A percentile compares a stretch with the other conserved stretches of the same genome.
Evolutionary conservation across 2,797 vertebrate genomes (phyloP).

Genomic region (Xiphorhynchus erythropygius): DNA sequence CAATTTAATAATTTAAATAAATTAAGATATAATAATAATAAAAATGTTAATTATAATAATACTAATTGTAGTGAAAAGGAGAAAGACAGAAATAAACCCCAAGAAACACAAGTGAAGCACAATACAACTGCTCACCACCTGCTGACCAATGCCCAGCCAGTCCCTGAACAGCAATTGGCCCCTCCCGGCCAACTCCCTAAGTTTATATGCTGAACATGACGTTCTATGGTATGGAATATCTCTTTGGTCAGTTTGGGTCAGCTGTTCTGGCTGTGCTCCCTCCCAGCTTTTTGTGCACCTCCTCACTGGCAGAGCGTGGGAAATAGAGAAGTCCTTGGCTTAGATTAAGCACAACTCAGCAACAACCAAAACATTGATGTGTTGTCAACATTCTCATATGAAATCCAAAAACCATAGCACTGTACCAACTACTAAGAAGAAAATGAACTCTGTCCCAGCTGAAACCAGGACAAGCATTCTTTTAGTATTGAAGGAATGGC

Average conservation of each 20-base stretch:
- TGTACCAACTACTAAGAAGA: not conserved
- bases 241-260: not conserved
- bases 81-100: not conserved
- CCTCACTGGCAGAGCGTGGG: not conserved
- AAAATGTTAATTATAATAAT: not conserved
- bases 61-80: not conserved
- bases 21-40: not conserved
- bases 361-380: not conserved
- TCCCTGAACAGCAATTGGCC: accelerated
- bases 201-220: not conserved
- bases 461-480: not conserved
- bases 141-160: not conserved
- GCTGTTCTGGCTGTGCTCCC: not conserved
- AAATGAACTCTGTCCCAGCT: not conserved
- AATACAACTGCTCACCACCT: not conserved
- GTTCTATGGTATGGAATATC: not conserved
- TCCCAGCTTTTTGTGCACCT: not conserved
- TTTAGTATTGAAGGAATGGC: not conserved
- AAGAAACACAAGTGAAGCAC: not conserved
- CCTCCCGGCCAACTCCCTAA: not conserved
- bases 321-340: not conserved
- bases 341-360: not conserved
- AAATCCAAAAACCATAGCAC: not conserved
- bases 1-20: not conserved
- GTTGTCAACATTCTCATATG: not conserved